These are phyloP conservation scores for Pteronotus mesoamericanus DNA, from an alignment of 2,797 vertebrate genomes.

Conservation along the genomic window DNA sequence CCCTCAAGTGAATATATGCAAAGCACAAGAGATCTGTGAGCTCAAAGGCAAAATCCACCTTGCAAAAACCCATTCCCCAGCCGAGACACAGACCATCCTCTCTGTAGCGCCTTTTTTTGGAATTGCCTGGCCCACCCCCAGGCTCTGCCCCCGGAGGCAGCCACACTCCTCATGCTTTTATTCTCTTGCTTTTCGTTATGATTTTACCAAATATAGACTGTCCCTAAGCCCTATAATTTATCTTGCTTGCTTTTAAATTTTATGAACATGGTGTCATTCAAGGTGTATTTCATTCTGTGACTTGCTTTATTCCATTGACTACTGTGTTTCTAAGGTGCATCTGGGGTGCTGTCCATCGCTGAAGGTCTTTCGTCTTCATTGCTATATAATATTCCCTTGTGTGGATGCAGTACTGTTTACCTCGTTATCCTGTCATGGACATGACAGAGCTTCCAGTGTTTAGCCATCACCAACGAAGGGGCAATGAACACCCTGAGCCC, in stretches of 20 bases:
- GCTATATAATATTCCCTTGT: background rate
- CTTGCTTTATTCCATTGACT: background rate
- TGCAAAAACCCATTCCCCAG: background rate
- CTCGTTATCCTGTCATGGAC: accelerated
- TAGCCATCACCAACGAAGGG: background rate
- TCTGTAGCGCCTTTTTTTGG: background rate
- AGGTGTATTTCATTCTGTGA: background rate
- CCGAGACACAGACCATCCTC: accelerated
- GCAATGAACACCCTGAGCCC: accelerated
- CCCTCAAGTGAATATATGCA: accelerated
- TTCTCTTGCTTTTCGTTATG: background rate
- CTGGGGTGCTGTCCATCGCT: accelerated
- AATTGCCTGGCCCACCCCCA: background rate
- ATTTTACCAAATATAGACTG: accelerated
- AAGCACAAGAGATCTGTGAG: background rate
- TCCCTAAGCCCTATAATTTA: background rate
- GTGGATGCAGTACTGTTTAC: background rate
- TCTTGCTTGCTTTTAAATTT: background rate
- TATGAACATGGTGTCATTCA: background rate
- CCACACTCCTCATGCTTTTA: background rate
- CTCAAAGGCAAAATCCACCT: background rate
- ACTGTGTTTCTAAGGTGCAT: background rate
- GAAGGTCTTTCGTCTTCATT: background rate
- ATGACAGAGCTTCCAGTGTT: background rate
- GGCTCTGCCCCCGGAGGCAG: background rate